phyloP scores from a whole-genome alignment of 2,888 invertebrate genomes.

The Morpho achilles region DNA sequence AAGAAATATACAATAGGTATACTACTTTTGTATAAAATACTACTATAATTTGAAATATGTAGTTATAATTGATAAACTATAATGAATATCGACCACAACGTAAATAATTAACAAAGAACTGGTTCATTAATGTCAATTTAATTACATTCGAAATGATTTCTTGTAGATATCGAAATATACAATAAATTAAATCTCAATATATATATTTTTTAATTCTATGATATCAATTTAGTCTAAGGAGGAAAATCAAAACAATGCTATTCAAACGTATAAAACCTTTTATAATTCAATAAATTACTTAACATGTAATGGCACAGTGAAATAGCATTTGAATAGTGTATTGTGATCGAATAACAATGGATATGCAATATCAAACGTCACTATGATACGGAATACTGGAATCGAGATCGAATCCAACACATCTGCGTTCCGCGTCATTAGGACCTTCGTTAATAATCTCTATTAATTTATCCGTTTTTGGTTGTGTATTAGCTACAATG shows the following conservation, averaged over 20 bases:
- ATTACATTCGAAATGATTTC: not conserved
- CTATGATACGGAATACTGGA: slow-evolving; percentile 45
- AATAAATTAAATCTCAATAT: no score
- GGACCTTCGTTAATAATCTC: slow-evolving; percentile 49
- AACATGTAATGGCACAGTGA: slow-evolving; percentile 1
- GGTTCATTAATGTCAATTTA: slow-evolving; percentile 1
- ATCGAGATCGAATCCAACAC: slow-evolving; percentile 56
- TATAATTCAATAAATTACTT: not conserved
- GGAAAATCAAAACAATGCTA: no score
- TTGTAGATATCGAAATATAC: no score
- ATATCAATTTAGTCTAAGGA: not conserved
- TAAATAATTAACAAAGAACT: not conserved
- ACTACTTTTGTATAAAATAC: no score
- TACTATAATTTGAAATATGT: no score
- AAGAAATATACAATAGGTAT: no score
- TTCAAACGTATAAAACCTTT: not conserved
- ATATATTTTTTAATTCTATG: no score
- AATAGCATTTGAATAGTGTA: slow-evolving; percentile 13
- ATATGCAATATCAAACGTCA: slow-evolving; percentile 38
- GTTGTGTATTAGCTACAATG: slow-evolving; percentile 42
- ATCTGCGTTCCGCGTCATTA: slow-evolving; percentile 41
- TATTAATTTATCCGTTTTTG: slow-evolving; percentile 51
- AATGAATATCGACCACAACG: no score
- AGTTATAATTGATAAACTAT: no score
- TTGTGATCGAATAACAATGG: slow-evolving; percentile 19